Conservation (phyloP, 2,888 invertebrate species). For the Dicroscelio sp. region DNA sequence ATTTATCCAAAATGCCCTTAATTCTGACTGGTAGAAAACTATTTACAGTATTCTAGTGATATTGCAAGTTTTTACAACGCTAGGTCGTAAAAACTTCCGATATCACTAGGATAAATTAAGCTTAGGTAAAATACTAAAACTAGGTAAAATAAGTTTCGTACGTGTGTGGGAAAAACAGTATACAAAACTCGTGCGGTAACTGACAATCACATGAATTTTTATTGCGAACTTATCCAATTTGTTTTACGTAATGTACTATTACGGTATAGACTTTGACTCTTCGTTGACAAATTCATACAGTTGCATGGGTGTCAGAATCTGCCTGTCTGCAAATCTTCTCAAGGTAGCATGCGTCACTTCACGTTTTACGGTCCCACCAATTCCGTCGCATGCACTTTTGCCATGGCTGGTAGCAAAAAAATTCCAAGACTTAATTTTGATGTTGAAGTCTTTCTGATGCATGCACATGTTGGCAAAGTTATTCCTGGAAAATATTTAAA, state of each 20-base stretch:
- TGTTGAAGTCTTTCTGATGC: not conserved
- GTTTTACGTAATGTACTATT: not conserved
- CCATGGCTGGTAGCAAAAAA: slow-evolving; percentile 38
- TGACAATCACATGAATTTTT: not conserved
- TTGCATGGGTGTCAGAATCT: not conserved
- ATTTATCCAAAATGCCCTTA: no score
- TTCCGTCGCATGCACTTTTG: slow-evolving; percentile 30
- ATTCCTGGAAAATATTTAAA: not conserved
- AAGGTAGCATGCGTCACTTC: slow-evolving; percentile 16
- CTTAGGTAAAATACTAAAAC: no score
- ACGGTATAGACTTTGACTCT: not conserved
- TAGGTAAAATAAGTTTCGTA: no score
- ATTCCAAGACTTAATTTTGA: slow-evolving; percentile 2
- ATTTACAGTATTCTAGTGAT: no score
- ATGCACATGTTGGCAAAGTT: not conserved
- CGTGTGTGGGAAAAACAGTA: no score
- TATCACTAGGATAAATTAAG: no score
- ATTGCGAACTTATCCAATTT: no score
- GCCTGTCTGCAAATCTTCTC: not conserved
- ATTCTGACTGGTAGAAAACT: no score
- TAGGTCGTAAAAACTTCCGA: no score
- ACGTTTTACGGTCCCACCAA: slow-evolving; percentile 19
- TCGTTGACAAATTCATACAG: not conserved
- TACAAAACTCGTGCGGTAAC: not conserved
- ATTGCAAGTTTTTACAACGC: no score